Percentiles rank a stretch among this genome's conserved stretches.
Evolutionary conservation across 2,888 invertebrate genomes (phyloP).

Genomic region (Synanthedon myopaeformis): DNA sequence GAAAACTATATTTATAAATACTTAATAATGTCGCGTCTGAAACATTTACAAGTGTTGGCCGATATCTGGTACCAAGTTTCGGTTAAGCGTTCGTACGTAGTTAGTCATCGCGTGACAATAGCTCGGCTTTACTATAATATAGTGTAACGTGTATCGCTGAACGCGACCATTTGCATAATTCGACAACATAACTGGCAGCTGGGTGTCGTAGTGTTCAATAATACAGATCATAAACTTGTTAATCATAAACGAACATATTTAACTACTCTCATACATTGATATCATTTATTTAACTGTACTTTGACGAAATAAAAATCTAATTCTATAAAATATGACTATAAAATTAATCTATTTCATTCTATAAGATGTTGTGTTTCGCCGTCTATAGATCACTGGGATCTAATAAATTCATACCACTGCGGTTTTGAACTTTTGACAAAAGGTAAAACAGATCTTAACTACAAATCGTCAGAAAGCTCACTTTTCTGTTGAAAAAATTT

Average conservation of each 20-base stretch:
- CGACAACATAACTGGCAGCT: slow-evolving; percentile 21
- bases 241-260: slow-evolving; percentile 12
- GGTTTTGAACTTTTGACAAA: too few species aligned
- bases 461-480: background rate
- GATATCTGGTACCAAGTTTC: slow-evolving; percentile 22
- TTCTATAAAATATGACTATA: too few species aligned
- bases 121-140: slow-evolving; percentile 11
- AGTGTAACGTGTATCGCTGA: slow-evolving; percentile 4
- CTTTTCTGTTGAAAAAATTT: background rate
- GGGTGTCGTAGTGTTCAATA: slow-evolving; percentile 2
- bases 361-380: too few species aligned
- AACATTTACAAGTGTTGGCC: slow-evolving; percentile 15
- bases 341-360: too few species aligned
- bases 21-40: too few species aligned
- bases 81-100: slow-evolving; percentile 22
- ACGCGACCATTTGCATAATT: slow-evolving; percentile 34
- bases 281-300: background rate
- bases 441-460: too few species aligned
- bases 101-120: slow-evolving; percentile 37
- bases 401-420: too few species aligned
- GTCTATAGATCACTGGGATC: too few species aligned
- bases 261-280: slow-evolving; percentile 7
- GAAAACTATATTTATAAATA: too few species aligned
- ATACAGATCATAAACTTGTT: slow-evolving; percentile 2
- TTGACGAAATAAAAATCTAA: too few species aligned